These are phyloP conservation scores for Operophtera brumata DNA, from an alignment of 2,888 invertebrate species.

Conservation along the genomic window DNA sequence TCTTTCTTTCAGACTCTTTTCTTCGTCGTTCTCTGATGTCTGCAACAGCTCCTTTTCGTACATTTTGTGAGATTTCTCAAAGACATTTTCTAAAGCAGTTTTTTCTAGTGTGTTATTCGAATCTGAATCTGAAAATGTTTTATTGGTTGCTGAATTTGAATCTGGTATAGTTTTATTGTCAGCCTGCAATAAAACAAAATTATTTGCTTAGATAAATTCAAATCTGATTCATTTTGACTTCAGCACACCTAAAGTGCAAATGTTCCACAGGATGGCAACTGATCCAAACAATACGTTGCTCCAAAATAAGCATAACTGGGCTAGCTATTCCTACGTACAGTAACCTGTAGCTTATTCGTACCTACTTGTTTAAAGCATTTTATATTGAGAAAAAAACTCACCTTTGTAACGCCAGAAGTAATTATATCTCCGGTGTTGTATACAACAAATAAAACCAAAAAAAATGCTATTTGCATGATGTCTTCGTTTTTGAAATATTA, in stretches of 20 bases:
- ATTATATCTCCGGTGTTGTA: slow-evolving; percentile 52
- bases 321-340: too few species aligned
- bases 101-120: slow-evolving; percentile 2
- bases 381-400: slow-evolving; percentile 39
- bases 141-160: too few species aligned
- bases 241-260: too few species aligned
- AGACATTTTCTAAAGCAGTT: slow-evolving; percentile 11
- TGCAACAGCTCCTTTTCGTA: slow-evolving; percentile 49
- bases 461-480: slow-evolving; percentile 56
- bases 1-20: slow-evolving; percentile 53
- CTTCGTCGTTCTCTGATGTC: slow-evolving; percentile 39
- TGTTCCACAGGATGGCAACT: too few species aligned
- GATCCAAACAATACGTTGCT: too few species aligned
- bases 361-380: neutral
- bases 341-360: too few species aligned
- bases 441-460: slow-evolving; percentile 56
- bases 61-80: slow-evolving; percentile 21
- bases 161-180: neutral
- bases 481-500: slow-evolving; percentile 15
- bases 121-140: neutral
- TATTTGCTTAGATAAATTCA: neutral
- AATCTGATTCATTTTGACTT: neutral
- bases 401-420: slow-evolving; percentile 47
- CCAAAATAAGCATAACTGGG: too few species aligned
- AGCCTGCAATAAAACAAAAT: slow-evolving; percentile 4